phyloP scores from a whole-genome alignment of 2,888 invertebrate genomes.

The Iselma pallidipennis region DNA sequence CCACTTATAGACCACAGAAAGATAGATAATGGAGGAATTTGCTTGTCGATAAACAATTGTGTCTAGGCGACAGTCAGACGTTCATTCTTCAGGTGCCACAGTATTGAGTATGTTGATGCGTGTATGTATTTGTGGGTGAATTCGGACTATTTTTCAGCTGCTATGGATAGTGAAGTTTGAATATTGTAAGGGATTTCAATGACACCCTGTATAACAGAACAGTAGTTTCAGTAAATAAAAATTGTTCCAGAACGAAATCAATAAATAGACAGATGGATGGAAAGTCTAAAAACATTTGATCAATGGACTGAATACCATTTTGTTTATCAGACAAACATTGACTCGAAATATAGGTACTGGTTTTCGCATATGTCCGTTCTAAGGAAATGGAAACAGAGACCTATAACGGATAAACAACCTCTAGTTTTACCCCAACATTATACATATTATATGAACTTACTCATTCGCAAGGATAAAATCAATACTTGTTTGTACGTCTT shows the following conservation, averaged over 20 bases:
- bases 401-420: too few species aligned
- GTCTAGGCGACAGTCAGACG: too few species aligned
- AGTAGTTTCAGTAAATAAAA: slow-evolving; percentile 8
- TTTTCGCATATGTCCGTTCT: background rate
- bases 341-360: background rate
- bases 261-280: slow-evolving; percentile 25
- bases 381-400: background rate
- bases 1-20: too few species aligned
- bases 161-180: too few species aligned
- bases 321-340: slow-evolving; percentile 36
- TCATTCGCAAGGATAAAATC: slow-evolving; percentile 17
- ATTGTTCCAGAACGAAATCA: slow-evolving; percentile 15
- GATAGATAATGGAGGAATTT: too few species aligned
- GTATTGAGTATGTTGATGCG: too few species aligned
- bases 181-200: too few species aligned
- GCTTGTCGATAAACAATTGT: too few species aligned
- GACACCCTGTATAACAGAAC: too few species aligned
- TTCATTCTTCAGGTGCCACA: too few species aligned
- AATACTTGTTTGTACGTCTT: background rate
- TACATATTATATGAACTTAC: background rate
- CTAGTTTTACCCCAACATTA: background rate
- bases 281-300: slow-evolving; percentile 35
- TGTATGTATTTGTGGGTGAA: too few species aligned
- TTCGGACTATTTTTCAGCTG: too few species aligned
- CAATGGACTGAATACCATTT: slow-evolving; percentile 38